These are phyloP conservation scores for Regulus satrapa DNA, from an alignment of 2,113 vertebrate genomes.

Conservation along the genomic window DNA sequence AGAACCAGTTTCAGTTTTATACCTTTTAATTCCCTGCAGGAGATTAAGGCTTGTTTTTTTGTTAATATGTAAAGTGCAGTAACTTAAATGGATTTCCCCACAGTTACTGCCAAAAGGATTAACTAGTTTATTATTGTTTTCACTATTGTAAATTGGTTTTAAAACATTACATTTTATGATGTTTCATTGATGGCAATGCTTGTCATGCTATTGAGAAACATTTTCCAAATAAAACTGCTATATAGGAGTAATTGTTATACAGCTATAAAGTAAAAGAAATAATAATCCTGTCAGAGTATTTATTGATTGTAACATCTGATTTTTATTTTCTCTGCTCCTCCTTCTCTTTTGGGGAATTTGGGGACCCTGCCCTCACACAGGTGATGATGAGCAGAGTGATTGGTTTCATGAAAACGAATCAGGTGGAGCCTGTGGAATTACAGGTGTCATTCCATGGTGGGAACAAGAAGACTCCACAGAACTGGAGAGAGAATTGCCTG, in stretches of 20 bases:
- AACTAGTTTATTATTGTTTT: slow-evolving; percentile 58
- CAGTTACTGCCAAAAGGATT: slow-evolving; percentile 54
- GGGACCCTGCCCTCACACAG: slow-evolving; percentile 63
- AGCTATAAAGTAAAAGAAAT: not conserved
- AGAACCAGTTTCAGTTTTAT: slow-evolving; percentile 67
- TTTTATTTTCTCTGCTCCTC: slow-evolving; percentile 25
- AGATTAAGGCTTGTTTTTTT: slow-evolving; percentile 59
- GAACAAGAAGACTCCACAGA: slow-evolving; percentile 84
- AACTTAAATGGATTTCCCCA: slow-evolving; percentile 56
- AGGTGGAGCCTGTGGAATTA: slow-evolving; percentile 90
- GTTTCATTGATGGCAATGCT: slow-evolving; percentile 7
- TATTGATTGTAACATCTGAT: slow-evolving; percentile 7
- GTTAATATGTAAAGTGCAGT: slow-evolving; percentile 56
- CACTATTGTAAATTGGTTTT: slow-evolving; percentile 53
- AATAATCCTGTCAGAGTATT: not conserved
- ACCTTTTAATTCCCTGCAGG: slow-evolving; percentile 66
- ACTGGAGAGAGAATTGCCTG: slow-evolving; percentile 83
- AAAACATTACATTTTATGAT: slow-evolving; percentile 57
- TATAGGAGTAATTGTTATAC: not conserved
- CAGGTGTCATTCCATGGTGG: slow-evolving; percentile 93
- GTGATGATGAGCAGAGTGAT: slow-evolving; percentile 96
- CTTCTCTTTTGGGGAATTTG: not conserved
- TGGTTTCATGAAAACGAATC: slow-evolving; percentile 95
- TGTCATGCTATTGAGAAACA: slow-evolving; percentile 6
- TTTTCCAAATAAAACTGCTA: not conserved